These are phyloP conservation scores for Aphelocoma coerulescens DNA, from an alignment of 2,113 vertebrate genomes.

Conservation along the genomic window DNA sequence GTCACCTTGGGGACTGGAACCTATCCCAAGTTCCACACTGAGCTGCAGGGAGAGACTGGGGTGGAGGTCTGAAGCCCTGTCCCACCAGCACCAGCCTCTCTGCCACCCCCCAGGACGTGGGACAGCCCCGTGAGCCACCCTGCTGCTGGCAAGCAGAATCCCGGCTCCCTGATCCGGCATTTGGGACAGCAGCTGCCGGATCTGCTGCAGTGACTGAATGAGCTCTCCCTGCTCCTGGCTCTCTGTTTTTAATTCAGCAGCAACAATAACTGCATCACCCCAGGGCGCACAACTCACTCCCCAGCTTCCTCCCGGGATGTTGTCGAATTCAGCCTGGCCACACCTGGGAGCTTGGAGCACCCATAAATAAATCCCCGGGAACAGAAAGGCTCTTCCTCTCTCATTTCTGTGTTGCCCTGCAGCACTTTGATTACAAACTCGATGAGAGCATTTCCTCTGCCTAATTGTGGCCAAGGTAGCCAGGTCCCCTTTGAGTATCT, in stretches of 20 bases:
- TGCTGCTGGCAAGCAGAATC: neutral
- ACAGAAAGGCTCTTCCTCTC: slow-evolving; percentile 49
- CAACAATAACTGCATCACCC: slow-evolving; percentile 28
- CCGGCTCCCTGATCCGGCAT: rapidly evolving
- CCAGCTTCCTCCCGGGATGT: slow-evolving; percentile 44
- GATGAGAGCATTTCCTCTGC: slow-evolving; percentile 63
- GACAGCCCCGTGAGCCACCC: neutral
- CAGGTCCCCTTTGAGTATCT: neutral
- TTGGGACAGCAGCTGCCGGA: neutral
- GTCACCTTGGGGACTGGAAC: neutral
- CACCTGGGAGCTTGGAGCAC: slow-evolving; percentile 14
- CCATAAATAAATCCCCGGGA: slow-evolving; percentile 46
- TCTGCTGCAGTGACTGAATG: neutral
- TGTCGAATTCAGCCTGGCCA: neutral
- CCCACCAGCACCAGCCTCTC: neutral
- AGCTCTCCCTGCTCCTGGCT: neutral
- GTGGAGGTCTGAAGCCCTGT: neutral
- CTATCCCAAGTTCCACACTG: neutral
- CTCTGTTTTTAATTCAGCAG: neutral
- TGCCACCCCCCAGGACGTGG: rapidly evolving
- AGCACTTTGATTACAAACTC: neutral
- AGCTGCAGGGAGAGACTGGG: neutral
- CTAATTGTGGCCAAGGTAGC: neutral
- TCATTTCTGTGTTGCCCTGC: neutral
- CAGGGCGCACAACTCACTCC: rapidly evolving